phyloP scores from a whole-genome alignment of 2,797 vertebrate genomes.

The Gambusia yucatana region DNA sequence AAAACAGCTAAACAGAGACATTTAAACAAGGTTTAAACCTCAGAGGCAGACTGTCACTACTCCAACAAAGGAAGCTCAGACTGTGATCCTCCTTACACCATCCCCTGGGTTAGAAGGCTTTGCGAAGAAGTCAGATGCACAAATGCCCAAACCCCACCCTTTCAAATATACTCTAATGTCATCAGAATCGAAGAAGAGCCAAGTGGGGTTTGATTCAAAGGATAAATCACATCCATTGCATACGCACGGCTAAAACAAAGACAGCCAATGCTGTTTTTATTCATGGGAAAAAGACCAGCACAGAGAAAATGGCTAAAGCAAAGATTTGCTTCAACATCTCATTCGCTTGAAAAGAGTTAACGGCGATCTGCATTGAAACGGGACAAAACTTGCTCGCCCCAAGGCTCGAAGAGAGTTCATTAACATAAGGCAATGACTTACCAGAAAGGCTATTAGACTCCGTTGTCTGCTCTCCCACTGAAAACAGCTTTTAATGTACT shows the following conservation, averaged over 20 bases:
- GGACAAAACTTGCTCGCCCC: constrained; percentile 73
- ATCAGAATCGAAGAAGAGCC: constrained; percentile 72
- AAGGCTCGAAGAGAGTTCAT: constrained; percentile 73
- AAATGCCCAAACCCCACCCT: constrained; percentile 67
- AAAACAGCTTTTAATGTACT: constrained; percentile 97
- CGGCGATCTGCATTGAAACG: constrained; percentile 67
- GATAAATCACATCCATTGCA: constrained; percentile 72
- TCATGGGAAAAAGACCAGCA: constrained; percentile 57
- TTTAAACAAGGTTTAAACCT: constrained; percentile 79
- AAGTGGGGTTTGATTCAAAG: constrained; percentile 79
- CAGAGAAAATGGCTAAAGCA: constrained; percentile 58
- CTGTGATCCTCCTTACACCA: constrained; percentile 73
- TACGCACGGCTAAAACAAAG: constrained; percentile 52
- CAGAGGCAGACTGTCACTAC: constrained; percentile 71
- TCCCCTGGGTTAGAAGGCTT: constrained; percentile 75
- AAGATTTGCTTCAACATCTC: constrained; percentile 55
- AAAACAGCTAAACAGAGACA: constrained; percentile 81
- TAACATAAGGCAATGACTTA: constrained; percentile 83
- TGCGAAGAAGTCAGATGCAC: constrained; percentile 76
- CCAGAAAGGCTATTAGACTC: constrained; percentile 93
- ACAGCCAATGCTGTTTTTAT: constrained; percentile 46
- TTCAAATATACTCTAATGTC: constrained; percentile 76
- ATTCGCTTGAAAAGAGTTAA: constrained; percentile 70
- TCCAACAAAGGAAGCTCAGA: constrained; percentile 68
- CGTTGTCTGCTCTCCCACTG: constrained; percentile 93